These are phyloP conservation scores for Andinoacara biseriatus DNA, from an alignment of 2,113 vertebrate species.

Conservation along the genomic window DNA sequence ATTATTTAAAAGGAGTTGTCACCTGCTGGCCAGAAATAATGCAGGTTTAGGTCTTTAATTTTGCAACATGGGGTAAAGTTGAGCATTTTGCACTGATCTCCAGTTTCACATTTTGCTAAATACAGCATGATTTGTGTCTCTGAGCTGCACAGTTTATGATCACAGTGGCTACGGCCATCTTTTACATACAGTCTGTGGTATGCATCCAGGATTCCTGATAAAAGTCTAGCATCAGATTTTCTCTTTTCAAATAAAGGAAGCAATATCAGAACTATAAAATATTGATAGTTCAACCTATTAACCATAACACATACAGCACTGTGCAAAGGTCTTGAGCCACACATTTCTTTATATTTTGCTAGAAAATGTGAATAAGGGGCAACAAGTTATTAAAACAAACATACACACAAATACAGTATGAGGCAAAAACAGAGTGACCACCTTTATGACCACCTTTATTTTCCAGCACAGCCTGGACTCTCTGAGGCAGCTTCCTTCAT, in stretches of 20 bases:
- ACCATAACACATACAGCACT: neutral
- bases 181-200: neutral
- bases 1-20: neutral
- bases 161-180: too few species aligned
- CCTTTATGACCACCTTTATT: too few species aligned
- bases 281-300: accelerated
- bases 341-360: too few species aligned
- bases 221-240: too few species aligned
- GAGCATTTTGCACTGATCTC: neutral
- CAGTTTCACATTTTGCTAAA: neutral
- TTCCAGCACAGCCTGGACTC: too few species aligned
- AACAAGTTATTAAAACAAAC: too few species aligned
- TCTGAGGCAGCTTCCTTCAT: too few species aligned
- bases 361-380: too few species aligned
- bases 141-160: too few species aligned
- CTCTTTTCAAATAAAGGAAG: neutral
- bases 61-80: neutral
- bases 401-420: too few species aligned
- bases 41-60: neutral
- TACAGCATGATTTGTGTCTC: neutral
- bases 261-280: neutral
- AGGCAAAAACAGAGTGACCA: too few species aligned
- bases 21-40: neutral
- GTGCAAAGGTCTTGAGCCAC: too few species aligned
- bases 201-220: neutral